Base-by-base conservation (phyloP, 2,797 vertebrate species). In the Steatocranus sp. region DNA sequence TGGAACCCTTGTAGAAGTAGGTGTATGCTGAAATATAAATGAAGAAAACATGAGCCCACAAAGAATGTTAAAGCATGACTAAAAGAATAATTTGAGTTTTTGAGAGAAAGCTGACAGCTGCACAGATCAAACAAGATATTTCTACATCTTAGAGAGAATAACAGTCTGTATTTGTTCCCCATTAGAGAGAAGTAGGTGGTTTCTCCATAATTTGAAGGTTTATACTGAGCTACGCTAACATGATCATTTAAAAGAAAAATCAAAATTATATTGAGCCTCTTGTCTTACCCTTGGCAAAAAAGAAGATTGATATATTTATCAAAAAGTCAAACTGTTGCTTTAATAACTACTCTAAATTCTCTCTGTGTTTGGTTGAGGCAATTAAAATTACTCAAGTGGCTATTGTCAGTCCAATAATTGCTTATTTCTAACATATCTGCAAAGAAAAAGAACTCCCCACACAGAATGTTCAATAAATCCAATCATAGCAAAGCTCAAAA, bases 1-100 rank as follows among this genome's bases (percentile, higher is more conserved):
- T 98, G 50, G 97, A 96, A 81, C 98, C 98, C 91, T 98, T 97
- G 94, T 99, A 99, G 96, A 99, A 99, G 95, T 95, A 97, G 4
- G 98, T 99, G 87, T 97, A 98, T 2, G 97, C 98, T 99, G 93
- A 18, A 83, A 85, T 30, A 63, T 23, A 73, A 11, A 46, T 63
- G 27, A 2, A 85, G 41, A 54, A 20, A 12, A 84, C 1, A n/a
- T 58, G 7, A 74, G 49, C 15, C 9, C 74, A 7, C 14, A 32
- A 14, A 66, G 38, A 15, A 68, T 12, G 11, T 23, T 3, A 80
- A 51, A 32, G 48, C 12, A 23, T 7, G 23, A 15, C 36, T 46
- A 27, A 70, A 70, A 43, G 20, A 38, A 20, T 14, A 20, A 18
- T 14, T 20, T 14, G 32, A 63, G 11, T 7, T 12, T 63, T 36